Percentiles rank a stretch among this genome's conserved stretches.
phyloP scores from a whole-genome alignment of 1,140 invertebrate genomes.

The Episyrphus balteatus region DNA sequence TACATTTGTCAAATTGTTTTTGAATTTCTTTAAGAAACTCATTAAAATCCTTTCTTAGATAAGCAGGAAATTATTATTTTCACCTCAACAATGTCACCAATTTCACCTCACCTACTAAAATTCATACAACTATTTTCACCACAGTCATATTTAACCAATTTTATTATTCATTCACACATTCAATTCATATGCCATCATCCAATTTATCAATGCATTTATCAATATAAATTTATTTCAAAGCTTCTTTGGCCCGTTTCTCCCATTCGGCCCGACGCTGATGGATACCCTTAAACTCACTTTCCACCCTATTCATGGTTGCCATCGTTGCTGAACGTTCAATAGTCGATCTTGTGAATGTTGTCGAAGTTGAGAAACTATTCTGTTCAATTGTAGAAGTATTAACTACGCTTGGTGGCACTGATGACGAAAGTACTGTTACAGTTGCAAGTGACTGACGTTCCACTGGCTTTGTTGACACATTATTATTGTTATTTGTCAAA shows the following conservation, averaged over 20 bases:
- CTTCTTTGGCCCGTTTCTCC: conserved; percentile 58
- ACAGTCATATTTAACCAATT: too few species aligned
- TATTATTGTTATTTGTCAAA: background rate
- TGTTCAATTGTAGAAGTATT: background rate
- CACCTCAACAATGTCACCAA: too few species aligned
- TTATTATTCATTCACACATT: too few species aligned
- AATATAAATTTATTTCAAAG: conserved; percentile 32
- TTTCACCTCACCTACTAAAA: too few species aligned
- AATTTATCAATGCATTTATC: background rate
- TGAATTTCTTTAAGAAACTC: too few species aligned
- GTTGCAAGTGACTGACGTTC: conserved; percentile 4
- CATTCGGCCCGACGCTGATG: conserved; percentile 61
- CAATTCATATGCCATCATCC: too few species aligned
- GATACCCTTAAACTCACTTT: conserved; percentile 50
- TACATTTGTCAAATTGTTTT: too few species aligned
- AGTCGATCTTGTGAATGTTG: conserved; percentile 14
- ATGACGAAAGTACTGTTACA: conserved; percentile 1
- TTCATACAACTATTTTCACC: too few species aligned
- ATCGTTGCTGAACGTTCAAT: conserved; percentile 31
- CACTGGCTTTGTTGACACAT: background rate
- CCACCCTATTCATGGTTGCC: background rate
- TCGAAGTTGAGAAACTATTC: background rate
- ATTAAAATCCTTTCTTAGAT: too few species aligned
- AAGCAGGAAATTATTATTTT: too few species aligned
- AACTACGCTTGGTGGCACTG: background rate